phyloP scores from a whole-genome alignment of 2,113 vertebrate species.

The Rhinolophus ferrumequinum region DNA sequence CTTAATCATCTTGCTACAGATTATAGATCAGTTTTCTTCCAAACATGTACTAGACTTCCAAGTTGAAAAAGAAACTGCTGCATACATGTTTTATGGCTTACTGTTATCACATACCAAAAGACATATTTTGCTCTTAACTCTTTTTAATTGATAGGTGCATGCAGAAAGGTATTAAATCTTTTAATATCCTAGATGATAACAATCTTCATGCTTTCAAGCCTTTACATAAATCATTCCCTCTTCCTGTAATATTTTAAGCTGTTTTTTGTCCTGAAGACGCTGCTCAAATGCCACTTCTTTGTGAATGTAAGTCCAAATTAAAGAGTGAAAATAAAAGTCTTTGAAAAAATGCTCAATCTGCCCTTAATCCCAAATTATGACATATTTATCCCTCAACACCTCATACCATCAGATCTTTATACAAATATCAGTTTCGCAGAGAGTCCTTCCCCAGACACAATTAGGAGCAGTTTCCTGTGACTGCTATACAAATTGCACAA shows the following conservation, averaged over 20 bases:
- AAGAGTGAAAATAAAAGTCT: not conserved
- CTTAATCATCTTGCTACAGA: constrained; percentile 48
- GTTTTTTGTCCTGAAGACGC: not conserved
- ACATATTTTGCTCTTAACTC: constrained; percentile 66
- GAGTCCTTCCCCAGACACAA: not conserved
- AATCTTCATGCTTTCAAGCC: constrained; percentile 39
- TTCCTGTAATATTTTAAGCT: constrained; percentile 53
- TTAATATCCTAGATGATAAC: constrained; percentile 56
- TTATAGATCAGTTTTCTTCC: constrained; percentile 57
- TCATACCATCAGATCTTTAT: not conserved
- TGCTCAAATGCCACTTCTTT: constrained; percentile 27
- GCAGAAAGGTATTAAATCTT: constrained; percentile 63
- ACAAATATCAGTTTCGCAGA: not conserved
- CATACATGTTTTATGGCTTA: constrained; percentile 65
- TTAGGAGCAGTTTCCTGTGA: not conserved
- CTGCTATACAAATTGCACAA: not conserved
- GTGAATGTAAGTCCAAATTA: not conserved
- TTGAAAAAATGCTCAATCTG: not conserved
- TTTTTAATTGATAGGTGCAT: constrained; percentile 63
- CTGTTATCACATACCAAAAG: constrained; percentile 68
- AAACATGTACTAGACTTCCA: constrained; percentile 23
- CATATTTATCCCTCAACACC: accelerated
- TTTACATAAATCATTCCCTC: constrained; percentile 52
- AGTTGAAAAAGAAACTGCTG: constrained; percentile 46
- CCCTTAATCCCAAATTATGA: not conserved